Percentiles rank a stretch among this genome's conserved stretches.
Evolutionary conservation across 2,113 vertebrate species (phyloP).

Genomic region (Amblyornis subalaris): DNA sequence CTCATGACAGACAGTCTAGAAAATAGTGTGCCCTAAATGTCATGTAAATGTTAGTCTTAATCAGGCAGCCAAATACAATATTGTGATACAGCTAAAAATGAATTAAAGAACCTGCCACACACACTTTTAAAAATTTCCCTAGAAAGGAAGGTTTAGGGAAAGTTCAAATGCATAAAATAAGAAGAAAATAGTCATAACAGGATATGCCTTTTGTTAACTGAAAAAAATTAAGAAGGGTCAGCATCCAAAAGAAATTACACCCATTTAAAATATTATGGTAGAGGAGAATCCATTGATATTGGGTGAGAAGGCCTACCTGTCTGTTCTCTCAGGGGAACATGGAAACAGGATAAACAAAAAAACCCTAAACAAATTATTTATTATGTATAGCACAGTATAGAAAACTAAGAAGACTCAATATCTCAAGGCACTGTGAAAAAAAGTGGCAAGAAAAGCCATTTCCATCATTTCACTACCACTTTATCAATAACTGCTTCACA

Average conservation of each 20-base stretch:
- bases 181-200: constrained; percentile 14
- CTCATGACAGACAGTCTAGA: constrained; percentile 55
- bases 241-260: not conserved
- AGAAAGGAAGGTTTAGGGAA: constrained; percentile 52
- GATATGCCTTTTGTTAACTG: constrained; percentile 22
- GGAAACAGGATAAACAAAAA: not conserved
- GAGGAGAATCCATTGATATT: not conserved
- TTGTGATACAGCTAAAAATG: constrained; percentile 56
- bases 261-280: not conserved
- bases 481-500: not conserved
- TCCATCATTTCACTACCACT: not conserved
- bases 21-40: constrained; percentile 51
- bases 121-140: not conserved
- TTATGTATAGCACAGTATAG: not conserved
- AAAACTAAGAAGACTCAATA: not conserved
- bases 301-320: not conserved
- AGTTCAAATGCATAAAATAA: constrained; percentile 20
- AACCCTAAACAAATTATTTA: too few relatives aligned
- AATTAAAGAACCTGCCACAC: constrained; percentile 44
- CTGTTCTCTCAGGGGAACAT: not conserved
- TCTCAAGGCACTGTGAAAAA: not conserved
- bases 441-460: not conserved
- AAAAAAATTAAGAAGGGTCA: not conserved
- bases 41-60: constrained; percentile 60
- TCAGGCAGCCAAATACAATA: constrained; percentile 63